Conservation (phyloP, 2,888 invertebrate genomes). For the Mesorhabditis belari region DNA sequence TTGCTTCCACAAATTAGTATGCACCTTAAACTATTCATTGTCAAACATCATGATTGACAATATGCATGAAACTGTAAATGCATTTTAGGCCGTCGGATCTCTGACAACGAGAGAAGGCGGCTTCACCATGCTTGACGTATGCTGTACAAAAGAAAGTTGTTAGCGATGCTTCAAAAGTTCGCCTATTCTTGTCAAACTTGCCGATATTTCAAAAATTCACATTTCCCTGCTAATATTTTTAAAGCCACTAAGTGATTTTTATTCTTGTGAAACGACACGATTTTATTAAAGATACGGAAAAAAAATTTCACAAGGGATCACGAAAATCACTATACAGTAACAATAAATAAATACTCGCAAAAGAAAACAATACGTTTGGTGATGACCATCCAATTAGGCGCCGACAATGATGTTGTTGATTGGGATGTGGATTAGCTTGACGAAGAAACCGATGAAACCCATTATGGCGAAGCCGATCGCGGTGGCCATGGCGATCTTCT, state of each 20-base stretch:
- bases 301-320: too few species aligned
- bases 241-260: too few species aligned
- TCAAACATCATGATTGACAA: neutral
- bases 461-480: conserved; percentile 99
- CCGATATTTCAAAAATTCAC: too few species aligned
- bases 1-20: neutral
- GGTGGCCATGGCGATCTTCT: conserved; percentile 97
- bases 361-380: conserved; percentile 4
- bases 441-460: conserved; percentile 99
- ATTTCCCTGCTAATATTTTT: too few species aligned
- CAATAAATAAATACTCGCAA: conserved; percentile 6
- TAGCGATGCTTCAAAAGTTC: too few species aligned
- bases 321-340: too few species aligned
- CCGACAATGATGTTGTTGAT: conserved; percentile 66
- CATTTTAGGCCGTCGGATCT: neutral
- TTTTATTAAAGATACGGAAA: too few species aligned
- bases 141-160: too few species aligned
- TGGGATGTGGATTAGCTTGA: conserved; percentile 98
- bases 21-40: neutral
- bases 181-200: too few species aligned
- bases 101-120: neutral
- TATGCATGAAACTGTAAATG: neutral
- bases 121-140: neutral
- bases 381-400: conserved; percentile 32
- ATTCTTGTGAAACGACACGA: too few species aligned